Conservation (phyloP, 2,888 invertebrate genomes). For the Chromoteleia sp. region DNA sequence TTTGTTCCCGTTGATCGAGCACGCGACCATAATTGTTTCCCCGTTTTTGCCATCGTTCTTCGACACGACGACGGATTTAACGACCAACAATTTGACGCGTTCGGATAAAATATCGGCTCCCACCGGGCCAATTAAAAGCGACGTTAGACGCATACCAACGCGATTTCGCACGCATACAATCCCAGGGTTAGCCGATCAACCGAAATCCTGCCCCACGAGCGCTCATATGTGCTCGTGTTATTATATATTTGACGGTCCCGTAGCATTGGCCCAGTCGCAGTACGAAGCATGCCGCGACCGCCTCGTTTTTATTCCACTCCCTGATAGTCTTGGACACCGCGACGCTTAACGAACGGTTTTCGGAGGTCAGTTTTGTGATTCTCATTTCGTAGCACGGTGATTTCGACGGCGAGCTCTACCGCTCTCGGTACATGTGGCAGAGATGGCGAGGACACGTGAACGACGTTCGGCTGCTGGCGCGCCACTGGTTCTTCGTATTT, state of each 20-base stretch:
- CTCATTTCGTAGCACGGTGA: too few relatives aligned
- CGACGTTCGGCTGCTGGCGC: conserved; percentile 30
- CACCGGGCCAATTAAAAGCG: conserved; percentile 18
- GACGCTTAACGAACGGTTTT: neutral
- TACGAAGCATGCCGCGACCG: conserved; percentile 17
- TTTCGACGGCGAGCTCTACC: too few relatives aligned
- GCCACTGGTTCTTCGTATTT: conserved; percentile 36
- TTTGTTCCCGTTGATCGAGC: conserved; percentile 67
- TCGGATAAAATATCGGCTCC: neutral
- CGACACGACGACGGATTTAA: too few relatives aligned
- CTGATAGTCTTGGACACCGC: neutral
- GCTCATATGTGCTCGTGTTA: conserved; percentile 31
- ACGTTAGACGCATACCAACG: neutral
- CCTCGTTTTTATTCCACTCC: conserved; percentile 10
- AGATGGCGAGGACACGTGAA: conserved; percentile 28
- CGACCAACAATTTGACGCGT: neutral
- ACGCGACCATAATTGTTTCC: conserved; percentile 56
- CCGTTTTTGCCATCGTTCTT: conserved; percentile 30
- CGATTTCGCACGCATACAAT: neutral
- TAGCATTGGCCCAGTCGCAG: conserved; percentile 53
- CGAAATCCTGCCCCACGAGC: conserved; percentile 51
- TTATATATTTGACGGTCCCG: conserved; percentile 60
- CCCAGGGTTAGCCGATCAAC: conserved; percentile 28
- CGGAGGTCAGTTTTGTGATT: neutral
- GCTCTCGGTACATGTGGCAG: too few relatives aligned